Evolutionary conservation across 2,888 invertebrate genomes (phyloP).

Genomic region (Cataglyphis altisquamis): DNA sequence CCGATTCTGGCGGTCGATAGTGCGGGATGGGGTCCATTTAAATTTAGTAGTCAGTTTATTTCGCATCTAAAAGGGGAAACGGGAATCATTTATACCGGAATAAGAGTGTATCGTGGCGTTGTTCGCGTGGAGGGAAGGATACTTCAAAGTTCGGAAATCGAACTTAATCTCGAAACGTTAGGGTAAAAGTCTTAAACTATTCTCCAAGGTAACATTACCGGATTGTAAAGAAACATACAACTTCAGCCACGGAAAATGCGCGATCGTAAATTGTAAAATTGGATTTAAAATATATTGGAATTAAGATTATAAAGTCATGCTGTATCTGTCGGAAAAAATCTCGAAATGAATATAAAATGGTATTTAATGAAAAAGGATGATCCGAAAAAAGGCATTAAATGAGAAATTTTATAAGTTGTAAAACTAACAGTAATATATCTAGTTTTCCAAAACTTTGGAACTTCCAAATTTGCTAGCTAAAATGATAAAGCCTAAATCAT

Average conservation of each 20-base stretch:
- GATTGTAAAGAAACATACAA: slow-evolving; percentile 36
- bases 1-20: slow-evolving; percentile 38
- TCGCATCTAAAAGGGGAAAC: slow-evolving; percentile 23
- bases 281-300: slow-evolving; percentile 30
- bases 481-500: background rate
- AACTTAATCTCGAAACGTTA: slow-evolving; percentile 42
- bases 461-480: slow-evolving; percentile 2
- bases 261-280: slow-evolving; percentile 49
- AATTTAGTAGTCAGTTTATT: slow-evolving; percentile 59
- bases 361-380: background rate
- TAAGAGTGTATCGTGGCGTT: slow-evolving; percentile 20
- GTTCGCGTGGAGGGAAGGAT: background rate
- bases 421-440: background rate
- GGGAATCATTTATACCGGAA: slow-evolving; percentile 18
- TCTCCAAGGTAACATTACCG: slow-evolving; percentile 58
- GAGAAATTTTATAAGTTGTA: background rate
- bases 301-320: background rate
- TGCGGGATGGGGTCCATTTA: slow-evolving; percentile 58
- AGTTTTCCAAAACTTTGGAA: background rate
- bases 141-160: slow-evolving; percentile 50
- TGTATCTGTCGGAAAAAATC: background rate
- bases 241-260: slow-evolving; percentile 1
- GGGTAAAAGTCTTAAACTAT: slow-evolving; percentile 43
- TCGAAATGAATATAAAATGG: background rate
- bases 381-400: background rate